Conservation (phyloP, 2,113 vertebrate genomes). For the Aix galericulata region DNA sequence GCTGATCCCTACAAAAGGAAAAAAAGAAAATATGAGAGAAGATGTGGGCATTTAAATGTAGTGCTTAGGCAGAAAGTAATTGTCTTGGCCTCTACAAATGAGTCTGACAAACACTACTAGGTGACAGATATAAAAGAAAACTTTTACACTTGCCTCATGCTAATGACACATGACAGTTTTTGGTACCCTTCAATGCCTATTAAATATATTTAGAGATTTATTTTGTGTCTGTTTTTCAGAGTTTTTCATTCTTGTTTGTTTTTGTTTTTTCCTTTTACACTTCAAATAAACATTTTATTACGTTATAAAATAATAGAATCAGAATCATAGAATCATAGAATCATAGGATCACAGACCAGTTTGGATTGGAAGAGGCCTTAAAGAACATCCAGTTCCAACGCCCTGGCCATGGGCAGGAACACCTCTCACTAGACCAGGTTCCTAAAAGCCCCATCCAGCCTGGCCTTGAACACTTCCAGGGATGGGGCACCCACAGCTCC, state of each 20-base stretch:
- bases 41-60: neutral
- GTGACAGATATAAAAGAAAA: neutral
- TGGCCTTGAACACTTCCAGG: no score
- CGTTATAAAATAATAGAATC: no score
- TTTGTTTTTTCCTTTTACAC: neutral
- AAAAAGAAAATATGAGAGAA: neutral
- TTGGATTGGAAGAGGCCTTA: no score
- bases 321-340: no score
- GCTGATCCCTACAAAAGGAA: slow-evolving; percentile 14
- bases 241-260: neutral
- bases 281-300: neutral
- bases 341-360: no score
- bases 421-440: no score
- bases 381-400: no score
- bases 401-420: no score
- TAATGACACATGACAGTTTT: neutral
- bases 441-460: no score
- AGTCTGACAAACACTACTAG: neutral
- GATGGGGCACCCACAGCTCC: no score
- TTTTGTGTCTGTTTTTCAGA: neutral
- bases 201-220: neutral
- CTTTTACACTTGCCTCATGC: neutral
- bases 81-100: neutral
- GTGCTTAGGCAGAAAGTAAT: no score
- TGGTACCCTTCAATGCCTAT: neutral